Percentiles rank a stretch among this genome's conserved stretches.
Evolutionary conservation across 2,888 invertebrate species (phyloP).

Genomic region (Salpingus planirostris): DNA sequence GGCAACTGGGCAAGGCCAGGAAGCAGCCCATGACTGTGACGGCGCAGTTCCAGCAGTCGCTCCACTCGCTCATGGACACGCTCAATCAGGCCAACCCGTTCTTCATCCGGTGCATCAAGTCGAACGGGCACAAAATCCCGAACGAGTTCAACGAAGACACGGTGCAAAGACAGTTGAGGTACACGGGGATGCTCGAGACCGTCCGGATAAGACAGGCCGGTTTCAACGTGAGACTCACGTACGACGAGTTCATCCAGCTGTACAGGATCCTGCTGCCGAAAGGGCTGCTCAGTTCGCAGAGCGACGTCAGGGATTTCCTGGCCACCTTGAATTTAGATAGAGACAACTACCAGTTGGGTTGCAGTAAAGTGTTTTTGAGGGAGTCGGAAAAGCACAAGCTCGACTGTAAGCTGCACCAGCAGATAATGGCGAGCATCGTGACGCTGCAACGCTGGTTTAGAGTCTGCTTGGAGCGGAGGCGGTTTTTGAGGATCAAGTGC

Average conservation of each 20-base stretch:
- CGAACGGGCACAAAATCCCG: conserved; percentile 83
- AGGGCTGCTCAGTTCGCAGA: conserved; percentile 80
- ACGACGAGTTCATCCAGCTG: conserved; percentile 88
- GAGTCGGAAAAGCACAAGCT: conserved; percentile 89
- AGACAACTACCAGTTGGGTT: conserved; percentile 83
- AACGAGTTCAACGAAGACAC: conserved; percentile 91
- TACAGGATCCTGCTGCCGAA: conserved; percentile 86
- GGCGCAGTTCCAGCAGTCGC: conserved; percentile 89
- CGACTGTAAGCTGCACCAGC: conserved; percentile 86
- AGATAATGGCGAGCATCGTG: conserved; percentile 87
- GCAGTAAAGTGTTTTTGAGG: conserved; percentile 85
- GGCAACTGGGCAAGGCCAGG: conserved; percentile 53
- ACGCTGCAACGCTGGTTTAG: conserved; percentile 89
- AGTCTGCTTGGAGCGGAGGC: conserved; percentile 66
- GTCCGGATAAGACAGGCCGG: conserved; percentile 91
- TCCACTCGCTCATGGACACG: conserved; percentile 88
- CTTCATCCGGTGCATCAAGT: conserved; percentile 89
- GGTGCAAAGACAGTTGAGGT: conserved; percentile 81
- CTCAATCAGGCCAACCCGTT: conserved; percentile 82
- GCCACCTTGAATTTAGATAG: conserved; percentile 74
- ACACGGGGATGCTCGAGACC: conserved; percentile 96
- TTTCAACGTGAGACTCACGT: conserved; percentile 86
- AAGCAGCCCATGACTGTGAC: conserved; percentile 89
- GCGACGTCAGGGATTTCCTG: conserved; percentile 78
- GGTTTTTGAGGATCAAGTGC: conserved; percentile 64